phyloP scores from a whole-genome alignment of 2,888 invertebrate species.

The Oscheius sp. region DNA sequence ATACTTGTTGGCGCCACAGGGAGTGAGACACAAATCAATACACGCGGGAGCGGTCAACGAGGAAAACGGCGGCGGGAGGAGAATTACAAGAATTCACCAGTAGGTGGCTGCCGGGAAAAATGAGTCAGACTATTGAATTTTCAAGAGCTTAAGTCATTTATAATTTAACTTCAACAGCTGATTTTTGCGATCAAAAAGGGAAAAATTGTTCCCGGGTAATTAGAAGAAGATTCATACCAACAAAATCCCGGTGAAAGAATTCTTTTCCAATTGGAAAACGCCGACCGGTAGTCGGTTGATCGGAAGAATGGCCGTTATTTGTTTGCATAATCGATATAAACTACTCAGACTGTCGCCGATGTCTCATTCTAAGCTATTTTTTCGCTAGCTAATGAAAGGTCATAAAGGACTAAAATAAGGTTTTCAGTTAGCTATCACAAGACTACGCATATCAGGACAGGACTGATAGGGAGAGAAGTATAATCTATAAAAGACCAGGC shows the following conservation, averaged over 20 bases:
- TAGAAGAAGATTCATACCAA: no score
- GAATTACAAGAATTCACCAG: no score
- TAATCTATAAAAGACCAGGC: not conserved
- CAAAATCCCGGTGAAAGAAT: no score
- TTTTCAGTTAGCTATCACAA: not conserved
- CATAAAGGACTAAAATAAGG: not conserved
- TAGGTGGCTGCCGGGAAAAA: no score
- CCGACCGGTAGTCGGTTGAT: not conserved
- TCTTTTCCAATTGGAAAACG: no score
- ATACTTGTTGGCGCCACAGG: not conserved
- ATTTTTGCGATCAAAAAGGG: no score
- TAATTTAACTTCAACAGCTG: no score
- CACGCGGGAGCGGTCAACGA: conserved; percentile 17
- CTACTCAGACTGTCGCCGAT: not conserved
- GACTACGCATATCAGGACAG: conserved; percentile 4
- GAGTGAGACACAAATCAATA: conserved; percentile 4
- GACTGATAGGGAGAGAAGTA: not conserved
- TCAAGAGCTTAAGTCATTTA: no score
- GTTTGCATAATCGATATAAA: conserved; percentile 18
- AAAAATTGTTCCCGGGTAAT: no score
- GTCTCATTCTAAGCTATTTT: not conserved
- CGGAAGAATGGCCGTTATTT: conserved; percentile 9
- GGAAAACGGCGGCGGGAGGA: not conserved
- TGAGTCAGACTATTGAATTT: no score
- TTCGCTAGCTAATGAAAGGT: not conserved